phyloP scores from a whole-genome alignment of 2,888 invertebrate genomes.

The Bugulina stolonifera region DNA sequence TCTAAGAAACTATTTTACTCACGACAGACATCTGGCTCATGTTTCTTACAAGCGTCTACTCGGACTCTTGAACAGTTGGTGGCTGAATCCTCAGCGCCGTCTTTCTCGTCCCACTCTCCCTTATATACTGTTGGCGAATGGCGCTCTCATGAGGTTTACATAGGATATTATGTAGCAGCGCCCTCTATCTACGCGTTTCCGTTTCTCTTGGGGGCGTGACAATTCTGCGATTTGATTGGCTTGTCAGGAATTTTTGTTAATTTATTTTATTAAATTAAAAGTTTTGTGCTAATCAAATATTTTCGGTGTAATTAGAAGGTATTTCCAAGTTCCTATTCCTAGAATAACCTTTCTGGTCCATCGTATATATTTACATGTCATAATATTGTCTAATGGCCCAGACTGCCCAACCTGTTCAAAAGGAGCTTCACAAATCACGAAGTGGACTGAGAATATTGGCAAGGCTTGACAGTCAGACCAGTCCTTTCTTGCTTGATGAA shows the following conservation, averaged over 20 bases:
- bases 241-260: too few species aligned
- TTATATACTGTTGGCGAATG: conserved; percentile 24
- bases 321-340: too few species aligned
- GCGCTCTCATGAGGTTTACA: background rate
- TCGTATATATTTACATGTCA: too few species aligned
- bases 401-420: conserved; percentile 40
- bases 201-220: conserved; percentile 1
- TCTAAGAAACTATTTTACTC: too few species aligned
- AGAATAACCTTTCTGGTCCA: too few species aligned
- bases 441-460: conserved; percentile 55
- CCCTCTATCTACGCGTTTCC: background rate
- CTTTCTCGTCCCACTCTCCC: background rate
- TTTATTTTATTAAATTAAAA: too few species aligned
- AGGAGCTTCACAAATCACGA: conserved; percentile 53
- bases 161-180: background rate
- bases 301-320: too few species aligned
- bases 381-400: background rate
- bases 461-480: conserved; percentile 47
- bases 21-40: background rate
- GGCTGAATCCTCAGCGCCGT: background rate
- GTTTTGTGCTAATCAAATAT: too few species aligned
- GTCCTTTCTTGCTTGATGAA: conserved; percentile 55
- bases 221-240: too few species aligned
- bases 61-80: too few species aligned
- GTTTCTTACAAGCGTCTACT: too few species aligned